Conservation (phyloP, 30 jellyfish, hydroid and myxozoan species). For the Chironex yamaguchii region DNA sequence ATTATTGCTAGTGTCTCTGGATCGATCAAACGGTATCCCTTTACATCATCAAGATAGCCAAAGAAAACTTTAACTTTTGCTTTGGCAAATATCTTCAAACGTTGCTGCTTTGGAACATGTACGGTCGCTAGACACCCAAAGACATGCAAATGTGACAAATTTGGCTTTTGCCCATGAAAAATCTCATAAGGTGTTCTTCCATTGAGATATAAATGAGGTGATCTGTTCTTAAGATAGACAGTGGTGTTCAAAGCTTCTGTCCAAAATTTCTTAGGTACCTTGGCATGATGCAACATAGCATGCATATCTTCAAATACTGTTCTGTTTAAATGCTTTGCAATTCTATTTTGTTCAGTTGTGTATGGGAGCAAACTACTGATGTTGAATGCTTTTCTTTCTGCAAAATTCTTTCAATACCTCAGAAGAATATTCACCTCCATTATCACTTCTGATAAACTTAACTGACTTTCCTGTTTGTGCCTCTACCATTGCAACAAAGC, state of each 20-base stretch:
- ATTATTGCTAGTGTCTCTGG: background rate
- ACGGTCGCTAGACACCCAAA: conserved; percentile 51
- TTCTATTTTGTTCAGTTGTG: conserved; percentile 42
- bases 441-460: conserved; percentile 18
- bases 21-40: conserved; percentile 35
- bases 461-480: conserved; percentile 29
- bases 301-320: conserved; percentile 27
- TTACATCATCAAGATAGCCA: conserved; percentile 28
- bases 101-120: conserved; percentile 44
- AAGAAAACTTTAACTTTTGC: conserved; percentile 5
- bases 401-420: conserved; percentile 11
- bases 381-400: conserved; percentile 27
- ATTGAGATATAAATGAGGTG: conserved; percentile 11
- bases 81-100: conserved; percentile 20
- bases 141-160: conserved; percentile 40
- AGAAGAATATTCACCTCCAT: conserved; percentile 37
- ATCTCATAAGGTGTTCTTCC: conserved; percentile 41
- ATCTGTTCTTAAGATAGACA: conserved; percentile 15
- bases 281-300: conserved; percentile 52
- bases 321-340: conserved; percentile 39
- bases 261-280: conserved; percentile 31
- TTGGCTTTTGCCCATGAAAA: conserved; percentile 19
- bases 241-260: conserved; percentile 42
- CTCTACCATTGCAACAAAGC: conserved; percentile 37
- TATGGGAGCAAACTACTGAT: conserved; percentile 27